These are phyloP conservation scores for Piscicola geometra DNA, from an alignment of 2,888 invertebrate genomes.

Conservation along the genomic window DNA sequence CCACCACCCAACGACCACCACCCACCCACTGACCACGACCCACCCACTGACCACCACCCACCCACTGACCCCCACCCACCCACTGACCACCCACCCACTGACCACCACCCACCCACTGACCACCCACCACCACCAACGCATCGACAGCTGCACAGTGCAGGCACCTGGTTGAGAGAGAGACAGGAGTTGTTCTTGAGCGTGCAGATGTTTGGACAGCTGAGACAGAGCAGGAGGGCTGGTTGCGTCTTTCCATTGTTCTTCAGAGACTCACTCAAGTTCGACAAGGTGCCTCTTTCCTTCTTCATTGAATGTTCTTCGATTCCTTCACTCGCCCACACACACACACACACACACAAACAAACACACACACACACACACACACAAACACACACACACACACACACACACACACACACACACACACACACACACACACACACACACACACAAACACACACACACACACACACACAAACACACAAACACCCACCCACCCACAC, in stretches of 20 bases:
- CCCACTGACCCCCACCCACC: constrained; percentile 62
- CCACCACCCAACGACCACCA: neutral
- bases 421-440: too few relatives aligned
- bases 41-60: neutral
- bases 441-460: too few relatives aligned
- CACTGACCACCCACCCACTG: neutral
- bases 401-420: too few relatives aligned
- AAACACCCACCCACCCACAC: too few relatives aligned
- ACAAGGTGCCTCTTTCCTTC: constrained; percentile 57
- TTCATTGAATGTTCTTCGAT: too few relatives aligned
- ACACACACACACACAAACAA: too few relatives aligned
- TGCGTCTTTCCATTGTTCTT: constrained; percentile 70
- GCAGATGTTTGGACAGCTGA: constrained; percentile 66
- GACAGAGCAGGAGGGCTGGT: constrained; percentile 65
- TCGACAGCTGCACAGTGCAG: constrained; percentile 69
- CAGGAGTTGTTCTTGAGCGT: constrained; percentile 71
- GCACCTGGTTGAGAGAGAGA: constrained; percentile 76
- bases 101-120: neutral
- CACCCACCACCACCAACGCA: neutral
- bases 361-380: too few relatives aligned
- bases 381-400: too few relatives aligned
- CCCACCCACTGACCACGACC: neutral
- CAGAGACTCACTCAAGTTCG: constrained; percentile 69
- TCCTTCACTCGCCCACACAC: too few relatives aligned
- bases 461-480: too few relatives aligned